Evolutionary conservation across 2,888 invertebrate genomes (phyloP).

Genomic region (Germaria angustata): DNA sequence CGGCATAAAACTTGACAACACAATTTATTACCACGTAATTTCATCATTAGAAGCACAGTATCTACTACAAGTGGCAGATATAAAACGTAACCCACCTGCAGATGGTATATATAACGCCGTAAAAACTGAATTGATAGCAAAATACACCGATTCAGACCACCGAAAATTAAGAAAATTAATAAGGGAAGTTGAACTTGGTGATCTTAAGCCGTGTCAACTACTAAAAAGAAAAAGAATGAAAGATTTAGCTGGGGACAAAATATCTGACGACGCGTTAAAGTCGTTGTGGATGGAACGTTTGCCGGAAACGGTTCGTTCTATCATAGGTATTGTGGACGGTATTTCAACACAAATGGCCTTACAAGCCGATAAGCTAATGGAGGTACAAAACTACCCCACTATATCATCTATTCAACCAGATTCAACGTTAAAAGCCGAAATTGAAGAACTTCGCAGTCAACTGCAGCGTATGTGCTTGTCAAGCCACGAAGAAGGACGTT

Average conservation of each 20-base stretch:
- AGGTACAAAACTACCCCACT: background rate
- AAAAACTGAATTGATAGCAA: background rate
- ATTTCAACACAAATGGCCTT: too few species aligned
- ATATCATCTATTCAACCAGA: background rate
- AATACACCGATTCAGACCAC: background rate
- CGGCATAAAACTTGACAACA: background rate
- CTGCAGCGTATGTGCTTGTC: too few species aligned
- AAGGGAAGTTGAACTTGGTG: slow-evolving; percentile 29
- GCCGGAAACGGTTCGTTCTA: slow-evolving; percentile 10
- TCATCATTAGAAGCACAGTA: background rate
- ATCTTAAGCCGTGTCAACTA: background rate
- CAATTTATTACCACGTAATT: background rate
- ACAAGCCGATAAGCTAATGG: background rate
- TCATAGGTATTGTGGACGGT: background rate
- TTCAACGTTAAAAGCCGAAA: background rate
- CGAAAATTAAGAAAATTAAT: slow-evolving; percentile 20
- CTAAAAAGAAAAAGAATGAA: slow-evolving; percentile 25
- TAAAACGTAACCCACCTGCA: background rate
- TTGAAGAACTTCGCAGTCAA: background rate
- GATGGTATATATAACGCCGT: background rate
- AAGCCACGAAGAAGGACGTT: too few species aligned
- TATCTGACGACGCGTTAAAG: too few species aligned
- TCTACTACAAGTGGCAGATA: background rate
- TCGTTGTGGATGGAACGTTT: slow-evolving; percentile 35
- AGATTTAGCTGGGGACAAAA: slow-evolving; percentile 9